A percentile compares a stretch with the other conserved stretches of the same genome.
Evolutionary conservation across 2,888 invertebrate genomes (phyloP).

Genomic region (Eretmocerus hayati): DNA sequence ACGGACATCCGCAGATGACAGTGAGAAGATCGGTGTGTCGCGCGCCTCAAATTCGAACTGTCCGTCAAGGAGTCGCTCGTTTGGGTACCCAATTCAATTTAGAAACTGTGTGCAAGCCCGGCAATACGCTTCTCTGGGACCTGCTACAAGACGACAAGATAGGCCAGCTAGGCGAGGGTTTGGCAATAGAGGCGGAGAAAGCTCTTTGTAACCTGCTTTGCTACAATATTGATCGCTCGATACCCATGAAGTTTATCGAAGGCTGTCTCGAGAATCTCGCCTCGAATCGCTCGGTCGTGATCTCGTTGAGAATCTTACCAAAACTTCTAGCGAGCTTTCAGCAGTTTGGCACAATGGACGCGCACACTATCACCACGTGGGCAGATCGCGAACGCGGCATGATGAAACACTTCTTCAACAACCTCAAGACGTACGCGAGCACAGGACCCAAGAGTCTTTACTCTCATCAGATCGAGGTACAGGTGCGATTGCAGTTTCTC

Average conservation of each 20-base stretch:
- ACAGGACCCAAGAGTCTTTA: conserved; percentile 48
- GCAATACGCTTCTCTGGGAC: conserved; percentile 91
- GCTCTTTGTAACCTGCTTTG: conserved; percentile 82
- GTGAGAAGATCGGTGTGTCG: conserved; percentile 37
- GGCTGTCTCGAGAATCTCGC: conserved; percentile 87
- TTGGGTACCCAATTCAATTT: conserved; percentile 50
- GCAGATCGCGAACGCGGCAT: conserved; percentile 86
- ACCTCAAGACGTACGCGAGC: conserved; percentile 68
- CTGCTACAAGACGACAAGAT: conserved; percentile 86
- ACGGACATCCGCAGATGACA: conserved; percentile 37
- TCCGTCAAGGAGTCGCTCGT: conserved; percentile 30
- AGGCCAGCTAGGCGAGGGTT: conserved; percentile 78
- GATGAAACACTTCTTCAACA: conserved; percentile 88
- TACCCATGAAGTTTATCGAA: conserved; percentile 90
- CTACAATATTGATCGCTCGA: conserved; percentile 82
- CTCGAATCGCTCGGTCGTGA: conserved; percentile 81
- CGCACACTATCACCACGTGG: conserved; percentile 82
- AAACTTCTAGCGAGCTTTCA: conserved; percentile 88
- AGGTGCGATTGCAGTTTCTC: conserved; percentile 84
- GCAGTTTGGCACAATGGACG: conserved; percentile 79
- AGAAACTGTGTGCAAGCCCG: conserved; percentile 80
- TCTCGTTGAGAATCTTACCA: conserved; percentile 79
- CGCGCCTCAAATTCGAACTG: conserved; percentile 31
- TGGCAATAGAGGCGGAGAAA: conserved; percentile 90
- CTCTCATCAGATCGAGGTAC: conserved; percentile 80